Conservation (phyloP, 2,888 invertebrate genomes). For the Hirudinaria manillensis region DNA sequence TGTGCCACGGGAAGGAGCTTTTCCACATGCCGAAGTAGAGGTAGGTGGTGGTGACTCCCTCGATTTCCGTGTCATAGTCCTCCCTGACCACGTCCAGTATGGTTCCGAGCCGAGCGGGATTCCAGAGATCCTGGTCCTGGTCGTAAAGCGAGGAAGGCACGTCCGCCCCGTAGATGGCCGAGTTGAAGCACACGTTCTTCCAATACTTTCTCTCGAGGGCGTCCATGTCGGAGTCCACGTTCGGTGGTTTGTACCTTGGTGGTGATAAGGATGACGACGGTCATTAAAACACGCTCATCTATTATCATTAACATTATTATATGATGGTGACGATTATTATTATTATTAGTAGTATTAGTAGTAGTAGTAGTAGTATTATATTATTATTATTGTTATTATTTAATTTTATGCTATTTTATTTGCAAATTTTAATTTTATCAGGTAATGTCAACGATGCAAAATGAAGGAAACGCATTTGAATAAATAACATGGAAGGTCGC, state of each 20-base stretch:
- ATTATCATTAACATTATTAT: no score
- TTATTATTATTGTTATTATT: no score
- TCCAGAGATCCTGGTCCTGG: slow-evolving; percentile 36
- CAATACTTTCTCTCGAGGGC: slow-evolving; percentile 76
- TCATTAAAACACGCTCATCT: no score
- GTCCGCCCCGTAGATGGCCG: slow-evolving; percentile 97
- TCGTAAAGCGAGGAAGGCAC: slow-evolving; percentile 67
- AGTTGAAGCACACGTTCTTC: slow-evolving; percentile 91
- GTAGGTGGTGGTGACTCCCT: slow-evolving; percentile 87
- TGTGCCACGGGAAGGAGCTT: slow-evolving; percentile 98
- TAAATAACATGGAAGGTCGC: no score
- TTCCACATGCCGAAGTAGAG: slow-evolving; percentile 99
- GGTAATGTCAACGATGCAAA: no score
- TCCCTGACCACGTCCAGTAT: slow-evolving; percentile 33
- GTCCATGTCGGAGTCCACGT: slow-evolving; percentile 42
- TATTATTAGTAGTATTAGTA: no score
- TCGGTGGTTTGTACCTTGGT: slow-evolving; percentile 46
- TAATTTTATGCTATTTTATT: no score
- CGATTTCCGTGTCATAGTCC: slow-evolving; percentile 58
- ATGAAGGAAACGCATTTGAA: no score
- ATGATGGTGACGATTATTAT: no score
- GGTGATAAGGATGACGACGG: background rate
- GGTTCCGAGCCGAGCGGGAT: slow-evolving; percentile 35
- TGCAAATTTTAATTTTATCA: no score
- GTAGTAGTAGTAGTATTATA: no score